phyloP scores from a whole-genome alignment of 64 coral and sea anemone genomes.

The Porites lutea region DNA sequence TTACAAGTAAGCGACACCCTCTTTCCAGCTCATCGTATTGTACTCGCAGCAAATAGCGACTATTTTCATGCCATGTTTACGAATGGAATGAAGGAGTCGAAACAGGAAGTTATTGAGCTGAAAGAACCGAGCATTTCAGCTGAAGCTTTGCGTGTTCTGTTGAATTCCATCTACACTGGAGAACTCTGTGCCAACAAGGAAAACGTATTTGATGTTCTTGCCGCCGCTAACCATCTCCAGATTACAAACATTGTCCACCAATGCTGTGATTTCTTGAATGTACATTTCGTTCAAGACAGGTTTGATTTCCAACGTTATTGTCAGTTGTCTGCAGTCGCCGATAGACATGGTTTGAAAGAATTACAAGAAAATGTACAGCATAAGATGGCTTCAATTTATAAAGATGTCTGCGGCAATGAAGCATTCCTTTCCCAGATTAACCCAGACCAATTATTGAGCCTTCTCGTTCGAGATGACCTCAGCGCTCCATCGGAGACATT shows the following conservation, averaged over 20 bases:
- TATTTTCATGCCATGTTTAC: constrained; percentile 98
- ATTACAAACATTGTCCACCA: constrained; percentile 79
- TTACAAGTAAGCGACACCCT: constrained; percentile 63
- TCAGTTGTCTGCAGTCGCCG: not conserved
- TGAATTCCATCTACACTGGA: constrained; percentile 82
- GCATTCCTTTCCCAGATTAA: constrained; percentile 8
- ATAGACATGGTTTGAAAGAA: not conserved
- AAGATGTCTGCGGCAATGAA: not conserved
- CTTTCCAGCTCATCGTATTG: constrained; percentile 77
- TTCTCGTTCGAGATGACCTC: constrained; percentile 31
- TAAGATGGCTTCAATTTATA: not conserved
- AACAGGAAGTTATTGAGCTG: constrained; percentile 68
- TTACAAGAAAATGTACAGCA: not conserved
- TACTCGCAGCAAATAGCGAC: constrained; percentile 90
- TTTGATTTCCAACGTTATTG: not conserved
- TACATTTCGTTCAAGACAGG: constrained; percentile 7
- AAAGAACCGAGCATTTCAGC: constrained; percentile 68
- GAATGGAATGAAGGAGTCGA: constrained; percentile 82
- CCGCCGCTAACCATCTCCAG: constrained; percentile 80
- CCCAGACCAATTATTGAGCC: not conserved
- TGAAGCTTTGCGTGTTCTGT: constrained; percentile 61
- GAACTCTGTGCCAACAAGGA: constrained; percentile 67
- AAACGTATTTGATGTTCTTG: constrained; percentile 85
- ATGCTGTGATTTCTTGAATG: constrained; percentile 84
- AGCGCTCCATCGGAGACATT: constrained; percentile 11